Conservation (phyloP, 1,140 invertebrate genomes). For the Drepana arcuata region DNA sequence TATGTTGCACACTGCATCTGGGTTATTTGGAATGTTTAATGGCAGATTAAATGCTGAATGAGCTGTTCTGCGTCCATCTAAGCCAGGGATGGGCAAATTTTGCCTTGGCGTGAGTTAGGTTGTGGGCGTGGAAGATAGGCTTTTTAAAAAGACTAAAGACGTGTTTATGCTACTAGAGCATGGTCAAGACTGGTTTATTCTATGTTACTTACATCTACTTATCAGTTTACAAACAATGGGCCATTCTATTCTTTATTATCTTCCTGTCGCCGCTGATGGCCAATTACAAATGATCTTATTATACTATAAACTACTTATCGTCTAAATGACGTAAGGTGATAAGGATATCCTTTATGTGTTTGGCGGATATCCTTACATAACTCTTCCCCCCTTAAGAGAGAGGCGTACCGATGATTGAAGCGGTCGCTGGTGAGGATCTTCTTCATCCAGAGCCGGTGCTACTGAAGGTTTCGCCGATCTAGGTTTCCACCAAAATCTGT, state of each 20-base stretch:
- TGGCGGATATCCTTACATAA: no score
- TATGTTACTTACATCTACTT: neutral
- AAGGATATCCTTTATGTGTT: no score
- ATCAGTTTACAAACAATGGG: neutral
- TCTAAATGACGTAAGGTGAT: no score
- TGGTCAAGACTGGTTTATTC: neutral
- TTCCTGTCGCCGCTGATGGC: no score
- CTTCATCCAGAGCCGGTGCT: neutral
- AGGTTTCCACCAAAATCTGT: slow-evolving; percentile 5
- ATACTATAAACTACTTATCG: no score
- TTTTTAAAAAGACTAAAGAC: no score
- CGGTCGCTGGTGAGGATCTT: neutral
- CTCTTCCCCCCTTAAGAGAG: slow-evolving; percentile 3
- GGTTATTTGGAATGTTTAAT: slow-evolving; percentile 4
- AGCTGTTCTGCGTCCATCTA: neutral
- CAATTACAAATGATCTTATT: no score
- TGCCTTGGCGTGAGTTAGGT: neutral
- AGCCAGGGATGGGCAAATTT: neutral
- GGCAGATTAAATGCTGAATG: slow-evolving; percentile 2
- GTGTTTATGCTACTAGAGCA: neutral
- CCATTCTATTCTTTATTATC: no score
- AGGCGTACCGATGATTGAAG: slow-evolving; percentile 3
- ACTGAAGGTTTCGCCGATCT: slow-evolving; percentile 2
- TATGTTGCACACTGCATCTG: slow-evolving; percentile 12
- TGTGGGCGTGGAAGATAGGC: no score